A percentile compares a stretch with the other conserved stretches of the same genome.
Conservation (phyloP, 2,797 vertebrate species). For the Streptopelia turtur region DNA sequence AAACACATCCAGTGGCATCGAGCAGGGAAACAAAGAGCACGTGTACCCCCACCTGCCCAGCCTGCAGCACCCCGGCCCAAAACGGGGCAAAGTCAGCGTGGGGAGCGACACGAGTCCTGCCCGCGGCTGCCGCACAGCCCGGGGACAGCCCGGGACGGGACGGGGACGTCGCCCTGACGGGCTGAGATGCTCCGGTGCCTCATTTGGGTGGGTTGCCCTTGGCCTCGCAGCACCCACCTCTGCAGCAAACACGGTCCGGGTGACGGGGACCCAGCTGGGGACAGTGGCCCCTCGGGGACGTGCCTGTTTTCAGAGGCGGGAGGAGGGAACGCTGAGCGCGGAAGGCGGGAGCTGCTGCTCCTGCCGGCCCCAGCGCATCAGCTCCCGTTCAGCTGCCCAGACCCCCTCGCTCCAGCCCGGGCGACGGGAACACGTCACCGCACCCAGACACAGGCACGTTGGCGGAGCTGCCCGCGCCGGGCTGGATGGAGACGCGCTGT, state of each 20-base stretch:
- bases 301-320: fast-evolving
- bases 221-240: fast-evolving
- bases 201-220: fast-evolving
- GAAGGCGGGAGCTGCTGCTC: fast-evolving
- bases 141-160: neutral
- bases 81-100: fast-evolving
- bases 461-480: neutral
- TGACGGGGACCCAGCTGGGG: neutral
- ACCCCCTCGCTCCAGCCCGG: neutral
- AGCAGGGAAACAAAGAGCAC: neutral
- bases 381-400: neutral
- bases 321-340: fast-evolving
- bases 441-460: neutral
- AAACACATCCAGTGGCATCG: neutral
- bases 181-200: neutral
- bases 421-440: neutral
- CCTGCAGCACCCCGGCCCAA: neutral
- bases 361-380: fast-evolving
- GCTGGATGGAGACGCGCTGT: neutral
- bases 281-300: fast-evolving
- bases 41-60: fast-evolving
- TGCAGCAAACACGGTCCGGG: fast-evolving
- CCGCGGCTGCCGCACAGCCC: fast-evolving
- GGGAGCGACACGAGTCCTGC: neutral
- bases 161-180: fast-evolving